A percentile compares a stretch with the other conserved stretches of the same genome.
These are phyloP conservation scores for Hyperoplus lanceolatus DNA, from an alignment of 2,797 vertebrate species.

Conservation along the genomic window DNA sequence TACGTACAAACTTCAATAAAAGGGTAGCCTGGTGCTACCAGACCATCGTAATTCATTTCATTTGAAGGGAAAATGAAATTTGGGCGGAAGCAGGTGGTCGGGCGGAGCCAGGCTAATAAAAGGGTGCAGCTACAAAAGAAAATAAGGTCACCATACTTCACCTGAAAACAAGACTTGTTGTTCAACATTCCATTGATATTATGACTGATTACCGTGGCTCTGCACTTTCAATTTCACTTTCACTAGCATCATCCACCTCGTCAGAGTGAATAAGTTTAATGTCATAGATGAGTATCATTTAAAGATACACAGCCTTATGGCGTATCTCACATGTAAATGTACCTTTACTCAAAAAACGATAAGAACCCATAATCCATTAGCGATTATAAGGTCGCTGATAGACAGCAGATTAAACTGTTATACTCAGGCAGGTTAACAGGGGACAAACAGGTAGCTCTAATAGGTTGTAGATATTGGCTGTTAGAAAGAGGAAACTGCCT, in stretches of 20 bases:
- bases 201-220: not conserved
- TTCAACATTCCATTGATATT: conserved; percentile 59
- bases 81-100: too few relatives aligned
- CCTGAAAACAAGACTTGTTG: not conserved
- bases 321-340: not conserved
- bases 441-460: conserved; percentile 25
- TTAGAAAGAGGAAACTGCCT: conserved; percentile 26
- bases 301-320: conserved; percentile 2
- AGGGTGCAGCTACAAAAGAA: not conserved
- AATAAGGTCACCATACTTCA: not conserved
- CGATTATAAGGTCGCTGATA: conserved; percentile 38
- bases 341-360: conserved; percentile 33
- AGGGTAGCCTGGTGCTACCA: too few relatives aligned
- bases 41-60: too few relatives aligned
- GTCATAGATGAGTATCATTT: conserved; percentile 14
- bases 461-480: conserved; percentile 35
- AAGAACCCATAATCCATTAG: conserved; percentile 19
- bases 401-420: conserved; percentile 37
- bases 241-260: not conserved
- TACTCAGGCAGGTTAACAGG: conserved; percentile 30
- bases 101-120: too few relatives aligned
- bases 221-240: conserved; percentile 22
- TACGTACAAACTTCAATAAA: not conserved
- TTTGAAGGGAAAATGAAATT: too few relatives aligned
- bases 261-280: not conserved